These are phyloP conservation scores for Alitta virens DNA, from an alignment of 2,888 invertebrate species.

Conservation along the genomic window DNA sequence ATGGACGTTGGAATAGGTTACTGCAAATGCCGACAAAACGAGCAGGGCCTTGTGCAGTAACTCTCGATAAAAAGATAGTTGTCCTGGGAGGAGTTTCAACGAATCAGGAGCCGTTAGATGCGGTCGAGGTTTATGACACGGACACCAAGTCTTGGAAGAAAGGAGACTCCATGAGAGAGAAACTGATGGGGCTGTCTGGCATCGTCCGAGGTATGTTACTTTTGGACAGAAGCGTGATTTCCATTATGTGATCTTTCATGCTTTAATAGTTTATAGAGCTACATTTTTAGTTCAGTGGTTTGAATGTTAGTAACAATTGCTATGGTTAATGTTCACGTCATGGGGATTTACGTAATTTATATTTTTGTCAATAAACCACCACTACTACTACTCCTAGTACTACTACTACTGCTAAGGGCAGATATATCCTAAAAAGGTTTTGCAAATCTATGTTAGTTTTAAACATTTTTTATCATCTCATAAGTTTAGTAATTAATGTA, in stretches of 20 bases:
- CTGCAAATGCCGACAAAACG: constrained; percentile 47
- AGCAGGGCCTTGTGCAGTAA: constrained; percentile 43
- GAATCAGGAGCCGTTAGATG: constrained; percentile 45
- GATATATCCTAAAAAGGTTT: too few relatives aligned
- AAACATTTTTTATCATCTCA: too few relatives aligned
- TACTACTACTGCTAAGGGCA: too few relatives aligned
- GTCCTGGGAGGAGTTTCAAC: constrained; percentile 49
- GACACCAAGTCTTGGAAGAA: constrained; percentile 42
- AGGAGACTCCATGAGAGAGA: constrained; percentile 37
- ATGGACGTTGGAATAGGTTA: constrained; percentile 23
- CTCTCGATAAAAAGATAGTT: constrained; percentile 40
- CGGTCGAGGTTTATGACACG: constrained; percentile 47
- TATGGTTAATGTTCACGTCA: too few relatives aligned
- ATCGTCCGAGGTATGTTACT: constrained; percentile 36
- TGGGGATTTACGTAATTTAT: too few relatives aligned
- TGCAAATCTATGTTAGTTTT: too few relatives aligned
- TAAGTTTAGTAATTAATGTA: too few relatives aligned
- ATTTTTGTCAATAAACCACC: too few relatives aligned
- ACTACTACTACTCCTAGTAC: too few relatives aligned
- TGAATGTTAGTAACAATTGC: too few relatives aligned
- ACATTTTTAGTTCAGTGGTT: too few relatives aligned
- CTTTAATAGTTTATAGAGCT: too few relatives aligned
- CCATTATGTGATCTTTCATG: background rate
- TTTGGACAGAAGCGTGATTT: background rate
- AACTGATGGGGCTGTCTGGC: constrained; percentile 47